These are phyloP conservation scores for Prenolepis imparis DNA, from an alignment of 2,888 invertebrate species.

Conservation along the genomic window DNA sequence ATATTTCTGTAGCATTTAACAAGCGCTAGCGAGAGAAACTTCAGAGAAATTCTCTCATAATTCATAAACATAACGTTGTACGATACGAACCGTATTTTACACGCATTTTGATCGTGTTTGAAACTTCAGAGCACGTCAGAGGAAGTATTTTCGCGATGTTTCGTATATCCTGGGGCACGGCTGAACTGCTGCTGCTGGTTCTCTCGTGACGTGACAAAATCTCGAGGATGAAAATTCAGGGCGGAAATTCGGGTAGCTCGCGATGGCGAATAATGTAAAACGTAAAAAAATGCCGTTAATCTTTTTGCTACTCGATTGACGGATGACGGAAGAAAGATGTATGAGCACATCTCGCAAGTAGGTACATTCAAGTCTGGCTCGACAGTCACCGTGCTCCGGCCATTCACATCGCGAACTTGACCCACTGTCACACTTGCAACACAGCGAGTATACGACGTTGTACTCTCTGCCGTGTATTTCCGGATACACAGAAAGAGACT, in stretches of 20 bases:
- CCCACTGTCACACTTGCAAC: constrained; percentile 81
- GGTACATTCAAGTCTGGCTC: constrained; percentile 16
- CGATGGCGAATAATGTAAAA: not conserved
- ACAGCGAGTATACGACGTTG: constrained; percentile 41
- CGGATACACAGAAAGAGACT: not conserved
- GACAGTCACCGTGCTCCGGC: constrained; percentile 64
- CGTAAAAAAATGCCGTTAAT: constrained; percentile 55
- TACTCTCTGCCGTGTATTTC: constrained; percentile 21
- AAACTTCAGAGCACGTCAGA: not conserved
- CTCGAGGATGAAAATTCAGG: not conserved
- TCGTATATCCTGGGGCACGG: constrained; percentile 29
- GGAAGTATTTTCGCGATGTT: not conserved
- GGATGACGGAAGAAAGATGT: constrained; percentile 5
- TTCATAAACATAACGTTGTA: constrained; percentile 3
- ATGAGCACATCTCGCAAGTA: not conserved
- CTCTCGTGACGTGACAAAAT: not conserved
- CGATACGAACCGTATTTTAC: not conserved
- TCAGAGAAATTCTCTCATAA: not conserved
- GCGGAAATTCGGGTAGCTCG: not conserved
- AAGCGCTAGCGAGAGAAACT: not conserved
- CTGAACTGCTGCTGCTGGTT: not conserved
- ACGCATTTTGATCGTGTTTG: not conserved
- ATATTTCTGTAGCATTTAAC: not conserved
- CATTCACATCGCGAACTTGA: constrained; percentile 83
- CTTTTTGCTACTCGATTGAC: not conserved